These are phyloP conservation scores for Aptenodytes forsteri DNA, from an alignment of 2,113 vertebrate species.

Conservation along the genomic window DNA sequence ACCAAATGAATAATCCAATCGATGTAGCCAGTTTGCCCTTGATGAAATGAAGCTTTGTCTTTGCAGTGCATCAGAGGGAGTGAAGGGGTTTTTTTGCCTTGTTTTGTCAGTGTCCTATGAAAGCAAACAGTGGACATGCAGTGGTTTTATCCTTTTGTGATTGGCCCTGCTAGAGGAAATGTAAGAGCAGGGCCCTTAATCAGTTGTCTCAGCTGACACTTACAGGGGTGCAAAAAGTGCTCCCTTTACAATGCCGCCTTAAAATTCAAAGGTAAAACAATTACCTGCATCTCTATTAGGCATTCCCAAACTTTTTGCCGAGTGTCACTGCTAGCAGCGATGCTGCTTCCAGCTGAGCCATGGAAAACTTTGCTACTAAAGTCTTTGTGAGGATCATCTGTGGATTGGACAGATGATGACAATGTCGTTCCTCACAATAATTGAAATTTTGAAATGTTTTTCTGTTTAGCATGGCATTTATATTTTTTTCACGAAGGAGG, in stretches of 20 bases:
- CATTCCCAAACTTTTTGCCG: neutral
- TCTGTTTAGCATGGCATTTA: neutral
- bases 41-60: constrained; percentile 57
- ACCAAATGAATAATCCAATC: constrained; percentile 62
- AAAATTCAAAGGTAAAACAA: neutral
- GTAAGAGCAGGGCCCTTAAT: neutral
- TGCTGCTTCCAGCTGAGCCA: neutral
- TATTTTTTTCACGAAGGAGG: neutral
- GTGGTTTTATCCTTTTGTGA: neutral
- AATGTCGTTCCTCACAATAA: neutral
- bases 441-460: neutral
- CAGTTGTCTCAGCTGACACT: neutral
- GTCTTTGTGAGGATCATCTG: neutral
- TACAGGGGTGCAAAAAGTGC: neutral
- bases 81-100: neutral
- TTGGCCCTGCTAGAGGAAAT: neutral
- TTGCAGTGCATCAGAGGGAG: neutral
- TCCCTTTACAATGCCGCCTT: neutral
- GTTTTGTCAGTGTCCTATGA: neutral
- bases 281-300: neutral
- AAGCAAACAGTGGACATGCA: neutral
- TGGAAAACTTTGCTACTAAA: neutral
- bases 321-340: neutral
- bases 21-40: constrained; percentile 55
- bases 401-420: neutral